Percentiles rank a stretch among this genome's conserved stretches.
Conservation (phyloP, 2,113 vertebrate genomes). For the Triplophysa tibetana region DNA sequence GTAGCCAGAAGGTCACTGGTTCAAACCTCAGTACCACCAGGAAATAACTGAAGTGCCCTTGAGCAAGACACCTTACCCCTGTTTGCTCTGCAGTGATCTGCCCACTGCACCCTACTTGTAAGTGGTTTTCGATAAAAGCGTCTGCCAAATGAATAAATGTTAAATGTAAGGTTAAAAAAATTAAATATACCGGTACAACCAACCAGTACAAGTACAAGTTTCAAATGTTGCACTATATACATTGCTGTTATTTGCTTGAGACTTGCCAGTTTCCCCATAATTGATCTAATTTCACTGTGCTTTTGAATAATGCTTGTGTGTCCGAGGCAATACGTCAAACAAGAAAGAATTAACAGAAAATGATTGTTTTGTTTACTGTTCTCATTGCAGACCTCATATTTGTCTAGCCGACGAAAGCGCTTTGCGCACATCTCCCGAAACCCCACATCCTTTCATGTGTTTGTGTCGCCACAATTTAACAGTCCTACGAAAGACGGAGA, state of each 20-base stretch:
- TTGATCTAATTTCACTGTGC: neutral
- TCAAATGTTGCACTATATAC: too few species aligned
- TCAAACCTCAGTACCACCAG: too few species aligned
- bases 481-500: constrained; percentile 7
- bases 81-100: too few species aligned
- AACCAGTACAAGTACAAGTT: too few species aligned
- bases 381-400: neutral
- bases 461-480: constrained; percentile 15
- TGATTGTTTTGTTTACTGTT: neutral
- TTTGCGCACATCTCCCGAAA: neutral
- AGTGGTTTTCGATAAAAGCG: too few species aligned
- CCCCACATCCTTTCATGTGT: neutral
- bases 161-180: too few species aligned
- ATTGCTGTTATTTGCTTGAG: neutral
- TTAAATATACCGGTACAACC: too few species aligned
- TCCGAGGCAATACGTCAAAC: constrained; percentile 15
- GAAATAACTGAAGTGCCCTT: too few species aligned
- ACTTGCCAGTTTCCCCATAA: neutral
- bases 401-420: neutral
- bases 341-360: constrained; percentile 3
- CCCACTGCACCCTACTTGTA: too few species aligned
- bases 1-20: too few species aligned
- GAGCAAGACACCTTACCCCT: too few species aligned
- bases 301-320: neutral
- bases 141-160: too few species aligned